Evolutionary conservation across 2,888 invertebrate genomes (phyloP).

Genomic region (Atrina japonica): DNA sequence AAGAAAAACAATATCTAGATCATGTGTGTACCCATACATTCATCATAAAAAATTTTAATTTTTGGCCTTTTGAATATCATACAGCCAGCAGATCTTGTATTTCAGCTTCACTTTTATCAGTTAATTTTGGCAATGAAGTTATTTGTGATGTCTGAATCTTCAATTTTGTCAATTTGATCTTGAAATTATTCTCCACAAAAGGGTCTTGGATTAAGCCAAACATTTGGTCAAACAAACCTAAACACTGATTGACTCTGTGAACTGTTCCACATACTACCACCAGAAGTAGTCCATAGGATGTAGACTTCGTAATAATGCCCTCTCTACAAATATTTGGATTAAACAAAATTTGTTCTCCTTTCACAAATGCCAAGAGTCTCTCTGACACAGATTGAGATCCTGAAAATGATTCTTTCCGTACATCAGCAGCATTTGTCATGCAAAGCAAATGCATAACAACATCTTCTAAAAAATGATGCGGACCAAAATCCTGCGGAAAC

Average conservation of each 20-base stretch:
- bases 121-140: slow-evolving; percentile 53
- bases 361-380: slow-evolving; percentile 61
- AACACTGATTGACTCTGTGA: slow-evolving; percentile 82
- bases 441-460: slow-evolving; percentile 58
- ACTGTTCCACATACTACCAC: slow-evolving; percentile 86
- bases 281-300: slow-evolving; percentile 85
- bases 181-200: slow-evolving; percentile 85
- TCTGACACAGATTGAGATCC: slow-evolving; percentile 61
- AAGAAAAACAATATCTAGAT: too few relatives aligned
- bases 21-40: too few relatives aligned
- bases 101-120: slow-evolving; percentile 45
- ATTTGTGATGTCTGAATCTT: slow-evolving; percentile 52
- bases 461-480: slow-evolving; percentile 76
- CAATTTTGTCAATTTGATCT: slow-evolving; percentile 83
- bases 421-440: slow-evolving; percentile 36
- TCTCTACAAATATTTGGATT: slow-evolving; percentile 84
- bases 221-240: slow-evolving; percentile 86
- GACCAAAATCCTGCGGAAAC: slow-evolving; percentile 66
- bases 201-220: slow-evolving; percentile 86
- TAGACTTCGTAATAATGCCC: slow-evolving; percentile 84
- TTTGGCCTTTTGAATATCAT: too few relatives aligned
- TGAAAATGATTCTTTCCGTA: slow-evolving; percentile 49
- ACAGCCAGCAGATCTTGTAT: slow-evolving; percentile 30
- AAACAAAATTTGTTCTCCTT: slow-evolving; percentile 80
- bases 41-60: too few relatives aligned